Evolutionary conservation across 2,888 invertebrate species (phyloP).

Genomic region (Aporophyla nigra): DNA sequence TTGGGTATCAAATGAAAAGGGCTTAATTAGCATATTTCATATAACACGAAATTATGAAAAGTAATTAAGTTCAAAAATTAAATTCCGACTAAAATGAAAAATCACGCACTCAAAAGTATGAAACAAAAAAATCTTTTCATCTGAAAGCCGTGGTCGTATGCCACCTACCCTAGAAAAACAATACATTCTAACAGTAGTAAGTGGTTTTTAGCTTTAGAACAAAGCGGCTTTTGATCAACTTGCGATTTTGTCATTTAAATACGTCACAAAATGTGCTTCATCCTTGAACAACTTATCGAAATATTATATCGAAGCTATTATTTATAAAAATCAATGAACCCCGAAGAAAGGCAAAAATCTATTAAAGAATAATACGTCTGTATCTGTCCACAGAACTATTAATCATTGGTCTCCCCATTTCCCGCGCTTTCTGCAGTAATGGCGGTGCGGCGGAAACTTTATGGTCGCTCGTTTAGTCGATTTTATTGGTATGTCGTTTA

Average conservation of each 20-base stretch:
- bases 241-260: neutral
- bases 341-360: constrained; percentile 26
- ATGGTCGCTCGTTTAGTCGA: constrained; percentile 34
- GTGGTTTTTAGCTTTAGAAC: too few relatives aligned
- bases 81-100: too few relatives aligned
- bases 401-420: constrained; percentile 50
- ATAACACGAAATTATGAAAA: too few relatives aligned
- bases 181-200: too few relatives aligned
- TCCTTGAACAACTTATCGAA: neutral
- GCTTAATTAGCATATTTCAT: too few relatives aligned
- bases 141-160: too few relatives aligned
- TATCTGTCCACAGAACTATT: constrained; percentile 54
- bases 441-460: constrained; percentile 34
- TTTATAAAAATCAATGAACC: constrained; percentile 7
- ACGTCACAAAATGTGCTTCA: neutral
- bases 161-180: too few relatives aligned
- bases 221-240: too few relatives aligned
- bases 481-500: constrained; percentile 45
- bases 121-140: too few relatives aligned
- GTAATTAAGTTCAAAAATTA: too few relatives aligned
- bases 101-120: too few relatives aligned
- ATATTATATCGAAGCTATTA: neutral
- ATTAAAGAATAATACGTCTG: constrained; percentile 42
- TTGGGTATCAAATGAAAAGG: too few relatives aligned
- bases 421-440: constrained; percentile 50